A percentile compares a stretch with the other conserved stretches of the same genome.
phyloP scores from a whole-genome alignment of 2,888 invertebrate genomes.

The Uropetala carovei region DNA sequence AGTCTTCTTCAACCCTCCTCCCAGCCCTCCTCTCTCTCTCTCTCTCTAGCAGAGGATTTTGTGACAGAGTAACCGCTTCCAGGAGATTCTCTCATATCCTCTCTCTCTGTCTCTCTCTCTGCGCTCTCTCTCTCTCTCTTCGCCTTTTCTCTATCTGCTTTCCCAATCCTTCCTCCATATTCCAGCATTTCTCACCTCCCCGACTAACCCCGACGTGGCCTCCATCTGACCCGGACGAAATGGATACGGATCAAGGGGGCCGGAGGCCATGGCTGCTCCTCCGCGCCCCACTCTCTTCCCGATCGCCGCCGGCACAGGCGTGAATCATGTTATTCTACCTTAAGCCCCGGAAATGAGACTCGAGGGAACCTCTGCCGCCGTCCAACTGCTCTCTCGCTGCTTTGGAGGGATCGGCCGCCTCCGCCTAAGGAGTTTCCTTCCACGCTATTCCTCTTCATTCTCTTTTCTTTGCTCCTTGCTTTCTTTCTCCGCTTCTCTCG shows the following conservation, averaged over 20 bases:
- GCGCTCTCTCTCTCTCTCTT: not conserved
- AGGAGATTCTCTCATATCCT: not conserved
- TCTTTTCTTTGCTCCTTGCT: not conserved
- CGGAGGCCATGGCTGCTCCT: too few species aligned
- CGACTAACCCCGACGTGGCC: too few species aligned
- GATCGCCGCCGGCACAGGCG: not conserved
- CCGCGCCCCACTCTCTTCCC: not conserved
- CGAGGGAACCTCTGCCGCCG: not conserved
- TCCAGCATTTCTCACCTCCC: not conserved
- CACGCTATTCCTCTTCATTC: conserved; percentile 13
- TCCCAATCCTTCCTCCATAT: not conserved
- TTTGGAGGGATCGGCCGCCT: too few species aligned
- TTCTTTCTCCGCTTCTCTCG: not conserved
- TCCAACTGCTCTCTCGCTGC: too few species aligned
- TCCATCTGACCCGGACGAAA: too few species aligned
- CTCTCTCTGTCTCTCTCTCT: not conserved
- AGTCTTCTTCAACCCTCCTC: not conserved
- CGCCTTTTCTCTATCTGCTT: not conserved
- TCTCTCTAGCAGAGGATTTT: not conserved
- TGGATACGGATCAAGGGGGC: too few species aligned
- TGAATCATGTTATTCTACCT: conserved; percentile 17
- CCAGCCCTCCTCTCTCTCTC: not conserved
- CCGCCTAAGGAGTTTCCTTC: not conserved
- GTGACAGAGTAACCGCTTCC: not conserved
- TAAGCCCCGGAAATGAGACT: conserved; percentile 22